Base-by-base conservation (phyloP, 2,888 invertebrate species). In the Nezara viridula region DNA sequence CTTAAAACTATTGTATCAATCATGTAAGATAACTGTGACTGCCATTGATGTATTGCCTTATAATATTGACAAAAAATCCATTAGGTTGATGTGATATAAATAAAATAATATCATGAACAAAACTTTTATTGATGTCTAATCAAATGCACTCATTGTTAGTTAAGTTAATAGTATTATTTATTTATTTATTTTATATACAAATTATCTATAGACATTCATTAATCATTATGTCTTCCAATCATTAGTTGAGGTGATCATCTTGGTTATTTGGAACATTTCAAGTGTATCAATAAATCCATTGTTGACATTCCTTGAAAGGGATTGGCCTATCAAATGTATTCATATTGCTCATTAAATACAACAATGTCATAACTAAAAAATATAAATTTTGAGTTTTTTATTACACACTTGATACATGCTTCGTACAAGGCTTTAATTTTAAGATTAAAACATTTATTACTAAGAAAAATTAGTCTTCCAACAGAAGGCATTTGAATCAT, bases 41-140 rank as follows among this genome's bases (percentile, higher is more conserved):
- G 81, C 81, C 81, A 81, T 81, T 44, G 44, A 81, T 81, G 81
- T 81, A 81, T 44, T 81, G 81, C 81, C 81, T 81, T 81, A 81
- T 81, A 47, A 81, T 81, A 81, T 37, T 81, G 81, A 81, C 24
- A 81, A 81, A 81, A 60, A 81, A 44, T 81, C 81, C 44, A 81
- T 47, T 81, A 81, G 81, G 81, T 81, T 81, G 81, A 81, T 81
- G 81, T 81, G 81, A 81, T 81, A 81, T 81, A 40, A 81, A 81
- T 81, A 81, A 81, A 81, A 81, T 77, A 47, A 81, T 81, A 81
- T 81, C 81, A 81, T 81, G 44, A 44, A 81, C 40, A n/a, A n/a
- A 40, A 81, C 44, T 81, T 81, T 47, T 81, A 44, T 81, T 81
- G 14, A 81, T 81, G 44, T 81, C 81, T 81, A 40, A 81, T 44